Evolutionary conservation across 2,113 vertebrate species (phyloP), one percentile per base, ranked within the genome.

Genomic region (Sylvia atricapilla): DNA sequence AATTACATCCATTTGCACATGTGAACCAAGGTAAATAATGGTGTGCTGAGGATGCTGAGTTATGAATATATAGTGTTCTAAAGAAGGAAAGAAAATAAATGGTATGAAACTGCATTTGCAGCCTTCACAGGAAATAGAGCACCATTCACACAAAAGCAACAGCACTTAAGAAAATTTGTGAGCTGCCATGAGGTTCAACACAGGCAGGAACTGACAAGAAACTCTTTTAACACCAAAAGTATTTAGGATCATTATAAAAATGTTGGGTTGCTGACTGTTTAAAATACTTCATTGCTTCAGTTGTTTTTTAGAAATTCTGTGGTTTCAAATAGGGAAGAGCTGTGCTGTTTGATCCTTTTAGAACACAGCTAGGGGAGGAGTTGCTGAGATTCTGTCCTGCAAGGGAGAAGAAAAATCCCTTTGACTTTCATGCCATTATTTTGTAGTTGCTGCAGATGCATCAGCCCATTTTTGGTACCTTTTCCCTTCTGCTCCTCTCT

Each of bases 81-180:
- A 93, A 84, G 59, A 86, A 89, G 35, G 72, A 74, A 93, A 89
- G 50, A 87, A 89, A 86, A 90, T 74, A 80, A 77, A 86, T 92
- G 30, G 43, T 2, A 6, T 92, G 83, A 89, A 92, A 77, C 63
- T 84, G 43, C 33, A 74, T 93, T 93, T 93, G 33, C 92, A 94
- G 59, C 63, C 55, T 88, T 93, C 60, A 39, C 55, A 74, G 94
- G 80, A 97, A 95, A 80, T 52, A 41, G 72, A 92, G 35, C 70
- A 80, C 63, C 25, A 62, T 85, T 94, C 63, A 53, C 46, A 69
- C 63, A 80, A 53, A 62, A 67, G 56, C 27, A 47, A 55, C 37
- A 90, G 49, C 67, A 78, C 74, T 62, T 87, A 82, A 90, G 66
- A 85, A 72, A 86, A 92, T 95, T 90, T 94, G 95, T 92, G 83